A percentile compares a stretch with the other conserved stretches of the same genome.
phyloP scores from a whole-genome alignment of 2,113 vertebrate species.

The Balaeniceps rex region DNA sequence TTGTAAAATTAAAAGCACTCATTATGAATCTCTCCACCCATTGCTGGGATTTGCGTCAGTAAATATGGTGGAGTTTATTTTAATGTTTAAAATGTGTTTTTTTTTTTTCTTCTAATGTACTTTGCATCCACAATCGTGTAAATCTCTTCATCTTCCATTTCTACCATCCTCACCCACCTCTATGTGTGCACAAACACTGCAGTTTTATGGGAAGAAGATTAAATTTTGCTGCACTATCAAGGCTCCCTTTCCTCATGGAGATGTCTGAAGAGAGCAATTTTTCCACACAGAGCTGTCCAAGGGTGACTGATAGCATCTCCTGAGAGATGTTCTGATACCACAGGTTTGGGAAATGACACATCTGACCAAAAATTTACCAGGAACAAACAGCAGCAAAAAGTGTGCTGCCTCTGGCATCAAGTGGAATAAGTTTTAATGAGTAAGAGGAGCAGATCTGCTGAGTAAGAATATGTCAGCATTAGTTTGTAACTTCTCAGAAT shows the following conservation, averaged over 20 bases:
- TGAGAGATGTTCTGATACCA: background rate
- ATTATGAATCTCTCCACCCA: background rate
- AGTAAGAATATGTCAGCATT: background rate
- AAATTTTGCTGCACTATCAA: background rate
- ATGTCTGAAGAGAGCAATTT: background rate
- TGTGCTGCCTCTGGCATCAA: background rate
- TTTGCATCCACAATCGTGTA: background rate
- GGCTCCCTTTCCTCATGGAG: background rate
- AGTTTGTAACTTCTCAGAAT: background rate
- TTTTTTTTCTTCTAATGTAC: background rate
- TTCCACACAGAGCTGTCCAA: background rate
- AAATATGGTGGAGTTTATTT: background rate
- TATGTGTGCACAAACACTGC: rapidly evolving
- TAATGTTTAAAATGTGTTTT: background rate
- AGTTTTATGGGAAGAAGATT: background rate
- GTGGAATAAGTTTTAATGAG: background rate
- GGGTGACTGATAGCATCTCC: background rate
- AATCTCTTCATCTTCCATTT: background rate
- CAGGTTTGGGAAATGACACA: background rate
- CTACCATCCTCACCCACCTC: background rate
- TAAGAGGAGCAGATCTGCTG: background rate
- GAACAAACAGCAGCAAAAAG: background rate
- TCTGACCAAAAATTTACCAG: background rate
- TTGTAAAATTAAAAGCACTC: background rate
- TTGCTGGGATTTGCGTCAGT: background rate